phyloP scores from a whole-genome alignment of 1,140 invertebrate genomes.

The Tribolium castaneum region DNA sequence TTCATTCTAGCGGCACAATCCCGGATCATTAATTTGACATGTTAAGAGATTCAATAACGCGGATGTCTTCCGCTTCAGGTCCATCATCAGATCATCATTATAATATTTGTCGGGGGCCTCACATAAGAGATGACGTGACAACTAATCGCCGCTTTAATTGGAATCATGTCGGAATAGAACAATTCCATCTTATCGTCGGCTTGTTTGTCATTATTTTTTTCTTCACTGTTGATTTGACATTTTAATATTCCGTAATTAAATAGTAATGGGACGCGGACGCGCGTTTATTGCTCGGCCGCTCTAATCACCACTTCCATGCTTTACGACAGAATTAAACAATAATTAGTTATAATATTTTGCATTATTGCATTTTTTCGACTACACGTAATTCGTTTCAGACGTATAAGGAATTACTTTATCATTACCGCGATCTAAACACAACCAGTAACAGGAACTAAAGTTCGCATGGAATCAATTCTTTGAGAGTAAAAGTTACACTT shows the following conservation, averaged over 20 bases:
- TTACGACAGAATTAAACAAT: constrained; percentile 30
- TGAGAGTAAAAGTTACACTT: too few relatives aligned
- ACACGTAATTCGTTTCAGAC: not conserved
- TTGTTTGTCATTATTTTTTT: constrained; percentile 21
- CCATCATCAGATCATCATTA: not conserved
- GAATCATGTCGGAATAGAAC: constrained; percentile 25
- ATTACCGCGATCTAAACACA: too few relatives aligned
- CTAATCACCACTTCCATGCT: constrained; percentile 13
- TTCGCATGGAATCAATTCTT: too few relatives aligned
- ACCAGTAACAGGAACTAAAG: too few relatives aligned
- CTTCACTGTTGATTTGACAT: constrained; percentile 6
- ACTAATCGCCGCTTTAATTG: constrained; percentile 16
- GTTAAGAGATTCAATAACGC: constrained; percentile 18
- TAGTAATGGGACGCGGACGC: constrained; percentile 20
- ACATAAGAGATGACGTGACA: constrained; percentile 7
- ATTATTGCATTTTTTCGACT: not conserved
- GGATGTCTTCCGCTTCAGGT: constrained; percentile 9
- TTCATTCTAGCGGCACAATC: constrained; percentile 13
- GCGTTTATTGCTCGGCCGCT: not conserved
- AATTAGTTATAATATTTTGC: constrained; percentile 33
- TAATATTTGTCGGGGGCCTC: constrained; percentile 4
- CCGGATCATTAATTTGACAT: constrained; percentile 29
- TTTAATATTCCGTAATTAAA: constrained; percentile 36
- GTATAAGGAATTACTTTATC: not conserved
- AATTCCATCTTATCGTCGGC: constrained; percentile 15